Evolutionary conservation across 1,140 invertebrate genomes (phyloP).

Genomic region (Patella vulgata): DNA sequence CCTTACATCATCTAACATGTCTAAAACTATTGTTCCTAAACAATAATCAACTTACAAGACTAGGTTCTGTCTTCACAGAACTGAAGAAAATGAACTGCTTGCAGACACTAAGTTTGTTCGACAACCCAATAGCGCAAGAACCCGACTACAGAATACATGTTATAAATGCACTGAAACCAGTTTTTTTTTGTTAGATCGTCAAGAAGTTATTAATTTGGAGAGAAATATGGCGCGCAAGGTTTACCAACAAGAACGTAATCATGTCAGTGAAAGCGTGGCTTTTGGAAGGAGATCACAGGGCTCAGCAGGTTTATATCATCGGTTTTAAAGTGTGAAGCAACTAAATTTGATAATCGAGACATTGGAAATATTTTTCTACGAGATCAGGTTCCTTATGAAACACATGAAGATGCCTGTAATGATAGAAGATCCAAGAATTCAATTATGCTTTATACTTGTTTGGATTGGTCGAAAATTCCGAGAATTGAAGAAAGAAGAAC

Average conservation of each 20-base stretch:
- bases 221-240: conserved; percentile 43
- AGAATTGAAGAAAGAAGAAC: conserved; percentile 44
- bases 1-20: conserved; percentile 53
- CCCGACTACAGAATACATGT: conserved; percentile 55
- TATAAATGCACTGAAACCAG: conserved; percentile 46
- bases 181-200: conserved; percentile 51
- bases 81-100: conserved; percentile 57
- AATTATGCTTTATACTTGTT: conserved; percentile 51
- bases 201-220: conserved; percentile 55
- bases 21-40: conserved; percentile 55
- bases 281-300: conserved; percentile 59
- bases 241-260: conserved; percentile 51
- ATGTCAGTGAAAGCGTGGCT: conserved; percentile 51
- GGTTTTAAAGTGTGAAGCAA: conserved; percentile 17
- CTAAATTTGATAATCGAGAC: conserved; percentile 27
- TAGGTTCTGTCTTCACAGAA: conserved; percentile 55
- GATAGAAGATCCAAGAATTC: conserved; percentile 53
- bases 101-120: conserved; percentile 59
- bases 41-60: conserved; percentile 61
- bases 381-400: no score
- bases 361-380: no score
- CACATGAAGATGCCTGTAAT: conserved; percentile 52
- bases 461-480: conserved; percentile 62
- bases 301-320: conserved; percentile 47
- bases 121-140: conserved; percentile 61